Conservation (phyloP, 2,888 invertebrate genomes). For the Oeneis ivallda region DNA sequence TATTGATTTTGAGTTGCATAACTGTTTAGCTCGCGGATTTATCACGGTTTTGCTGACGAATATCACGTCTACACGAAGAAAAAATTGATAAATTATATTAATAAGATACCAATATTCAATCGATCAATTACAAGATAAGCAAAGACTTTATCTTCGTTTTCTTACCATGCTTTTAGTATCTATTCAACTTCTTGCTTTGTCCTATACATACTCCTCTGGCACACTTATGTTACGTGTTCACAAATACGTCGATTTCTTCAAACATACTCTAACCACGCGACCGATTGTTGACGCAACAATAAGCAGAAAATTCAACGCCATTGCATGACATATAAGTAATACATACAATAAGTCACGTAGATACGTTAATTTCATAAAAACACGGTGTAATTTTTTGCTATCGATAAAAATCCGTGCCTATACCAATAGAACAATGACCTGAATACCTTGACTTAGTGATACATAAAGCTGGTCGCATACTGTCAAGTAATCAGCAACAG, state of each 20-base stretch:
- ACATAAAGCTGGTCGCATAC: neutral
- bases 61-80: constrained; percentile 1
- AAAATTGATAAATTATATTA: neutral
- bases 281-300: constrained; percentile 32
- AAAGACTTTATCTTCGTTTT: too few relatives aligned
- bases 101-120: too few relatives aligned
- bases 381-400: constrained; percentile 3
- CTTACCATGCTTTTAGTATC: too few relatives aligned
- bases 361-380: constrained; percentile 16
- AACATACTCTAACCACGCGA: constrained; percentile 17
- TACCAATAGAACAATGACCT: neutral
- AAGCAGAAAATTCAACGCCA: constrained; percentile 41
- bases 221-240: constrained; percentile 1
- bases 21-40: constrained; percentile 3
- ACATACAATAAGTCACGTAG: constrained; percentile 67
- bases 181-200: too few relatives aligned
- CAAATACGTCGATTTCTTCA: constrained; percentile 4
- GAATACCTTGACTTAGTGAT: neutral
- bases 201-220: neutral
- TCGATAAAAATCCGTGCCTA: neutral
- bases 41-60: neutral
- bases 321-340: constrained; percentile 53
- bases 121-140: too few relatives aligned
- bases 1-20: constrained; percentile 18
- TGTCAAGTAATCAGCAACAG: neutral